Evolutionary conservation across 2,888 invertebrate species (phyloP).

Genomic region (Autographa gamma): DNA sequence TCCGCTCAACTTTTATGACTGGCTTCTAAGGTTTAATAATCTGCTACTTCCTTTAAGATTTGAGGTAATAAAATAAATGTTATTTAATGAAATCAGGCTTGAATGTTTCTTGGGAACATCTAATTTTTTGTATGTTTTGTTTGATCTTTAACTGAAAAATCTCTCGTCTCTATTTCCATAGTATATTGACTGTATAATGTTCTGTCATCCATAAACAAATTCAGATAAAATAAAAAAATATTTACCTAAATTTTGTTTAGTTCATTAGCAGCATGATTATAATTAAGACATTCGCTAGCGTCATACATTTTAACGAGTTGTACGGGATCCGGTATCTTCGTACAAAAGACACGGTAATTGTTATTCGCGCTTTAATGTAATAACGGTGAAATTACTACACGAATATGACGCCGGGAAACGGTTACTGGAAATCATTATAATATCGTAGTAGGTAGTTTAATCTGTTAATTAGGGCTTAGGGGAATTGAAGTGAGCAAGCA

Average conservation of each 20-base stretch:
- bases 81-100: too few species aligned
- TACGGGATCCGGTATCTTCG: slow-evolving; percentile 13
- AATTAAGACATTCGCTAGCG: slow-evolving; percentile 38
- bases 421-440: slow-evolving; percentile 22
- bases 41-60: too few species aligned
- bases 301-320: slow-evolving; percentile 28
- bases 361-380: slow-evolving; percentile 35
- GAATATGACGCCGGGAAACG: slow-evolving; percentile 6
- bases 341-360: slow-evolving; percentile 33
- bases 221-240: neutral
- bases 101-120: too few species aligned
- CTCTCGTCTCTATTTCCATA: neutral
- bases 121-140: too few species aligned
- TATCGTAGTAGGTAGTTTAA: neutral
- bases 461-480: too few species aligned
- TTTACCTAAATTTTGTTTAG: neutral
- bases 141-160: too few species aligned
- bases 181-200: too few species aligned
- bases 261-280: slow-evolving; percentile 23
- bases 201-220: neutral
- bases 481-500: neutral
- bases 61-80: too few species aligned
- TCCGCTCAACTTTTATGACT: too few species aligned
- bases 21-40: too few species aligned
- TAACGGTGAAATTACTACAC: slow-evolving; percentile 8